Evolutionary conservation across 2,888 invertebrate genomes (phyloP).

Genomic region (Phragmatobia fuliginosa): DNA sequence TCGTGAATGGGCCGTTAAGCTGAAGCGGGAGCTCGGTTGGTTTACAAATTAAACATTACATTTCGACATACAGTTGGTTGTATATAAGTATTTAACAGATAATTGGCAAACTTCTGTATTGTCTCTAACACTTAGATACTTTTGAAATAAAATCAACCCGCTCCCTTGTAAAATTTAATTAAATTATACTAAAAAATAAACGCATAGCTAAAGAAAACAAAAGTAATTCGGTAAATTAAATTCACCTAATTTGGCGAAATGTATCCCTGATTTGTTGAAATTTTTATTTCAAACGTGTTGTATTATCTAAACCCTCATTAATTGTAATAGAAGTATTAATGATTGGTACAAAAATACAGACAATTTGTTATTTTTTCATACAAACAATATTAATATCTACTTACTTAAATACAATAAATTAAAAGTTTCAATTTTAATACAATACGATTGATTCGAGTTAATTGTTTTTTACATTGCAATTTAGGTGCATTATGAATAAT

Average conservation of each 20-base stretch:
- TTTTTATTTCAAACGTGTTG: constrained; percentile 49
- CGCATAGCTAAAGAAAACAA: constrained; percentile 31
- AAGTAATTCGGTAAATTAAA: constrained; percentile 30
- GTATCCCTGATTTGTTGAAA: constrained; percentile 46
- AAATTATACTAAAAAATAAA: constrained; percentile 51
- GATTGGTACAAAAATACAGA: constrained; percentile 76
- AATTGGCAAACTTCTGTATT: background rate
- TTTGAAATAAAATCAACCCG: constrained; percentile 21
- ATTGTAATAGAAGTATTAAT: constrained; percentile 54
- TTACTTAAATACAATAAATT: constrained; percentile 58
- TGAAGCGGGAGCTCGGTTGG: constrained; percentile 38
- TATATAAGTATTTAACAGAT: background rate
- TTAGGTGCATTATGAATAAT: constrained; percentile 24
- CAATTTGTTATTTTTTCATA: constrained; percentile 59
- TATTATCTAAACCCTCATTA: constrained; percentile 42
- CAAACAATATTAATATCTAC: constrained; percentile 62
- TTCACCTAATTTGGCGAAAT: constrained; percentile 24
- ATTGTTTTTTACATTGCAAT: constrained; percentile 29
- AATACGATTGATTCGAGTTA: constrained; percentile 22
- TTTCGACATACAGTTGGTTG: background rate
- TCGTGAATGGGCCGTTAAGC: no score
- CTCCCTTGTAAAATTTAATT: constrained; percentile 45
- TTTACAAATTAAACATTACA: background rate
- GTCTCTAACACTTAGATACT: background rate
- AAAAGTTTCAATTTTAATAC: constrained; percentile 37